Conservation (phyloP, 2,888 invertebrate species). For the Drosophila leonis region DNA sequence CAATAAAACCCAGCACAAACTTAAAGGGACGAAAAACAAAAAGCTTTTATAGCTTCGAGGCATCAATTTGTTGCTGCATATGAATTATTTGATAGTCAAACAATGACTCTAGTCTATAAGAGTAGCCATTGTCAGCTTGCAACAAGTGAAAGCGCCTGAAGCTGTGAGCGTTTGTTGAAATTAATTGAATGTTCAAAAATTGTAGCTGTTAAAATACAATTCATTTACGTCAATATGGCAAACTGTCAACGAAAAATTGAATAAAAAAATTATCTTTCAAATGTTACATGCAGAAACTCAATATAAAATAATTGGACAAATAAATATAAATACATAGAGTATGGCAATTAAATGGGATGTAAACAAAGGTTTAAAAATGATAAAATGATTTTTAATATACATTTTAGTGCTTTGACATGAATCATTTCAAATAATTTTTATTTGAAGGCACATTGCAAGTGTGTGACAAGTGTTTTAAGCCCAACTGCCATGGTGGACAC, state of each 20-base stretch:
- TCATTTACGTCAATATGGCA: not conserved
- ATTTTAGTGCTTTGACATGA: not conserved
- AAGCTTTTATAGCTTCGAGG: not conserved
- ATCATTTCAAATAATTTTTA: too few species aligned
- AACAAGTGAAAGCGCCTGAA: not conserved
- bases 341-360: not conserved
- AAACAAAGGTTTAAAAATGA: not conserved
- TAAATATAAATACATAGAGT: not conserved
- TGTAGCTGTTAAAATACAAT: not conserved
- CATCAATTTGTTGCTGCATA: not conserved
- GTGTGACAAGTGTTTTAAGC: conserved; percentile 4
- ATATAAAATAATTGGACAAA: not conserved
- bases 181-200: not conserved
- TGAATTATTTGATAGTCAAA: not conserved
- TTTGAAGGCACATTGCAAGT: too few species aligned
- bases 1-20: not conserved
- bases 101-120: not conserved
- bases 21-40: not conserved
- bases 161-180: not conserved
- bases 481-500: conserved; percentile 4
- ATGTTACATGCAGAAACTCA: not conserved
- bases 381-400: not conserved
- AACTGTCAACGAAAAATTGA: not conserved
- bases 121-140: not conserved
- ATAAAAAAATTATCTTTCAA: not conserved